Evolutionary conservation across 2,797 vertebrate species (phyloP).

Genomic region (Rallus crepitans): DNA sequence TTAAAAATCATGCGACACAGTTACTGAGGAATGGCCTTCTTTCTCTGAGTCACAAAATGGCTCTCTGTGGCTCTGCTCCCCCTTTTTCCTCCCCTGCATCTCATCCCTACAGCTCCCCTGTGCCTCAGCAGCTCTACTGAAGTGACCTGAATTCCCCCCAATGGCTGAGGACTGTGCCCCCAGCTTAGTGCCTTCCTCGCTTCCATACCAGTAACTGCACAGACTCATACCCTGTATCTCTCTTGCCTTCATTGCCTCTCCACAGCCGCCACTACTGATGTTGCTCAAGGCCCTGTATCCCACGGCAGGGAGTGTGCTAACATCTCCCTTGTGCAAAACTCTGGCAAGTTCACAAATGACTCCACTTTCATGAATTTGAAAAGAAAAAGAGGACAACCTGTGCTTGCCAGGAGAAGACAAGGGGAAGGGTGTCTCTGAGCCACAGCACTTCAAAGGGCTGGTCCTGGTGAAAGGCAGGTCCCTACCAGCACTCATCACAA

Average conservation of each 20-base stretch:
- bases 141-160: not conserved
- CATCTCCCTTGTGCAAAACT: not conserved
- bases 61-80: not conserved
- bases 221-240: not conserved
- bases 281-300: not conserved
- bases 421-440: not conserved
- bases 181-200: not conserved
- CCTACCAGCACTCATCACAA: not conserved
- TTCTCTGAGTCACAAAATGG: not conserved
- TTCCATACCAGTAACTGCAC: too few species aligned
- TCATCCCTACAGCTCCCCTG: not conserved
- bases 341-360: not conserved
- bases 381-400: not conserved
- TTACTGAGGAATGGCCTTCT: not conserved
- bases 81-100: not conserved
- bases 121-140: not conserved
- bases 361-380: not conserved
- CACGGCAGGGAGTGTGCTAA: not conserved
- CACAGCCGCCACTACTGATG: fast-evolving
- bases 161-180: not conserved
- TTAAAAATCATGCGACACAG: not conserved
- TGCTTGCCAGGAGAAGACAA: not conserved
- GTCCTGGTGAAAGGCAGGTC: not conserved
- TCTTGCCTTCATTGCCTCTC: not conserved
- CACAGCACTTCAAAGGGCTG: not conserved